Evolutionary conservation across 2,888 invertebrate genomes (phyloP), one percentile per base, ranked within the genome.

Genomic region (Drosophila colorata): DNA sequence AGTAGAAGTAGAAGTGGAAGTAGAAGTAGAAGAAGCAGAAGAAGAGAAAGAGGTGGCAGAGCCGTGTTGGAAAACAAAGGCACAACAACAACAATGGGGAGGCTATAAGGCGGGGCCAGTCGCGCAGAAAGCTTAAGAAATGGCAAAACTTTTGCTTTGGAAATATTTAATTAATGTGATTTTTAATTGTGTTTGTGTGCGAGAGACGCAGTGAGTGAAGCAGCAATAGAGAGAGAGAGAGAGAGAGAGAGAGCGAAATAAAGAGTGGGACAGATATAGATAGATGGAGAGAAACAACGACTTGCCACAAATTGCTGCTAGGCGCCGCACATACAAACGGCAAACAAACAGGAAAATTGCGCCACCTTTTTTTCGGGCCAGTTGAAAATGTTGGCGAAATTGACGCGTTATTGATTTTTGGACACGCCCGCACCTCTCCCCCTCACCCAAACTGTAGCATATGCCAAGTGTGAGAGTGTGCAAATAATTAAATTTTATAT

Each of bases 111-210:
- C 40, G 49, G 40, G 67, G 59, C 55, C 63, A 74, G 80, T 87
- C 69, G 81, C 66, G 66, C 69, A 70, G 80, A 63, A 79, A 80
- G 78, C 87, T 84, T 76, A 87, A 89, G 86, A 85, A 84, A 87
- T 78, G 75, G 71, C 68, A 72, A 79, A 87, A 87, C 71, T 82
- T 89, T 89, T 88, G 76, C 87, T 88, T 86, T 74, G 76, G 73
- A 89, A 85, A 79, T 88, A 88, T 85, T 85, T 89, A 85, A 89
- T 89, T 85, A 85, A 89, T 88, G 86, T 86, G 77, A 85, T 86
- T 88, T 86, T 88, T 86, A 85, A 89, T 85, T 85, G 87, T 87
- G 73, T 80, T 84, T 70, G 69, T 69, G 38, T 56, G 49, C 20
- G 46, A 25, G 31, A 9, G n/a, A n/a, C 2, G 16, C 31, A 18